Conservation (phyloP, 2,113 vertebrate species). For the Aix galericulata region DNA sequence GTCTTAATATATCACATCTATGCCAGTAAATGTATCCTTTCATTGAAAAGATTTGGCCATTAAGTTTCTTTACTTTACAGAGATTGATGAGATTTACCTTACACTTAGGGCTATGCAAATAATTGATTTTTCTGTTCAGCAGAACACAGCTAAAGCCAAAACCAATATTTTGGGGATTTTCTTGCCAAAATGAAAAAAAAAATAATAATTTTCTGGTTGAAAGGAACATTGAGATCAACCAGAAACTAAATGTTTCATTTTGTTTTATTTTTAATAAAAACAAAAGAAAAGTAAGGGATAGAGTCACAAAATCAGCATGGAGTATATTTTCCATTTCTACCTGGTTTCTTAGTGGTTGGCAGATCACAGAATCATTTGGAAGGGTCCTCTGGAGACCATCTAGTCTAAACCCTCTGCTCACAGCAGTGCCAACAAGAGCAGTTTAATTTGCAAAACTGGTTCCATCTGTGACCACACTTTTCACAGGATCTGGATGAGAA, state of each 20-base stretch:
- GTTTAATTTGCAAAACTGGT: neutral
- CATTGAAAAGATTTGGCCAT: conserved; percentile 1
- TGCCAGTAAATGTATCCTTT: neutral
- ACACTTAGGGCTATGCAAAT: conserved; percentile 17
- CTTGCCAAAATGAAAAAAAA: conserved; percentile 27
- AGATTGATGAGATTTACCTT: conserved; percentile 42
- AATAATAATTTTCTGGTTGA: conserved; percentile 13
- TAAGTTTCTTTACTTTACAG: neutral
- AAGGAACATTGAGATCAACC: neutral
- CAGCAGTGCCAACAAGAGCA: neutral
- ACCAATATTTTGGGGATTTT: neutral
- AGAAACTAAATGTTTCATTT: neutral
- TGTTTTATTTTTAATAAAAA: neutral
- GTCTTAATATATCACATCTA: neutral
- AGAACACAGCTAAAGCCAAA: conserved; percentile 18
- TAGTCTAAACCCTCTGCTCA: neutral
- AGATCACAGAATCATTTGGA: neutral
- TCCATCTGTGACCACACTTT: neutral
- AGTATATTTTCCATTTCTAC: neutral
- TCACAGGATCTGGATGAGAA: too few species aligned
- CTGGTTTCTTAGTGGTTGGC: neutral
- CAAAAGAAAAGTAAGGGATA: neutral
- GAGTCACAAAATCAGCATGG: neutral
- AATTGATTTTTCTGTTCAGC: conserved; percentile 32
- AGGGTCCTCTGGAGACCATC: neutral